phyloP scores from a whole-genome alignment of 2,113 vertebrate species.

The Lamprotornis superbus region DNA sequence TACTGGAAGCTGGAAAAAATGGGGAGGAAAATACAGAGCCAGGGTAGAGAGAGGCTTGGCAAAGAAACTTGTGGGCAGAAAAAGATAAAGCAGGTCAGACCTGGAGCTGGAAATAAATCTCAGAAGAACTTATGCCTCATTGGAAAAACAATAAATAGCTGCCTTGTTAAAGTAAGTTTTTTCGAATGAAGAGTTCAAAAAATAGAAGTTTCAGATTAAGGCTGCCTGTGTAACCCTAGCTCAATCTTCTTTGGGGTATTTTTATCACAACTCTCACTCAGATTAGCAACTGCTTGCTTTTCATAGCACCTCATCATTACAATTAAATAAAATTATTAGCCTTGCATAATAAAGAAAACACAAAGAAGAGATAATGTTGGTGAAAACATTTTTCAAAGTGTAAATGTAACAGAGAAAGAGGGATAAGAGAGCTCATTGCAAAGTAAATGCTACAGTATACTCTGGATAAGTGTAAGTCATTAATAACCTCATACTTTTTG shows the following conservation, averaged over 20 bases:
- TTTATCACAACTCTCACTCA: background rate
- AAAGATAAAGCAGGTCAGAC: background rate
- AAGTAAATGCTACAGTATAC: background rate
- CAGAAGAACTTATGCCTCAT: background rate
- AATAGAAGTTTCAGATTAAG: background rate
- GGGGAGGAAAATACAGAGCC: background rate
- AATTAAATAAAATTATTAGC: background rate
- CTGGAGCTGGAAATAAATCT: background rate
- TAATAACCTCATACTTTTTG: background rate
- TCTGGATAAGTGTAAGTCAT: background rate
- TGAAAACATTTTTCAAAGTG: background rate
- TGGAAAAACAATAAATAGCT: background rate
- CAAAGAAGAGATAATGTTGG: background rate
- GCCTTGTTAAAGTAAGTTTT: background rate
- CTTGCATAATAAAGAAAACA: background rate
- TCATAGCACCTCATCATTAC: background rate
- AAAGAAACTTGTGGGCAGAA: background rate
- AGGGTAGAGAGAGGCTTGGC: background rate
- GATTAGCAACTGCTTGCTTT: background rate
- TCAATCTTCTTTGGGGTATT: background rate
- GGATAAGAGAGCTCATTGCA: background rate
- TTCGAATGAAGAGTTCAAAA: background rate
- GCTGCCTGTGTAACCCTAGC: background rate
- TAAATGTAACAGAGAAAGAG: background rate
- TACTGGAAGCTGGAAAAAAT: background rate